phyloP scores from a whole-genome alignment of 2,888 invertebrate species.

The Plusia festucae region DNA sequence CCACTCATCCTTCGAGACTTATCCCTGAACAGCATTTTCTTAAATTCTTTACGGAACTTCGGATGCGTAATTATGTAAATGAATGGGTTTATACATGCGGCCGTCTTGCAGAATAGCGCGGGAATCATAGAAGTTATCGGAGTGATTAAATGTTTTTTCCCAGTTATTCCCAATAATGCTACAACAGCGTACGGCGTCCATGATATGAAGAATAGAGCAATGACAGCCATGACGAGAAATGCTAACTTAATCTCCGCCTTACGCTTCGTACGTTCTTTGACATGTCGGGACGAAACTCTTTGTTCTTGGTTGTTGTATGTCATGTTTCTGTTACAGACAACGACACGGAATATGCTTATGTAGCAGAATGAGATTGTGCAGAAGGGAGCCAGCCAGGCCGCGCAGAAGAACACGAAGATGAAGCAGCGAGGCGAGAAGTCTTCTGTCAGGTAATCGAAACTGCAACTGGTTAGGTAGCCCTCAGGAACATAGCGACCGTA shows the following conservation, averaged over 20 bases:
- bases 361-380: slow-evolving; percentile 93
- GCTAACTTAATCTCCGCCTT: slow-evolving; percentile 93
- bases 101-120: slow-evolving; percentile 94
- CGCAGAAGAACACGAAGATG: slow-evolving; percentile 93
- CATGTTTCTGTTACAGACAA: slow-evolving; percentile 87
- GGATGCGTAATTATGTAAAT: slow-evolving; percentile 95
- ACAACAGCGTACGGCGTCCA: slow-evolving; percentile 96
- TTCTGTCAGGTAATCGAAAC: slow-evolving; percentile 95
- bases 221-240: slow-evolving; percentile 91
- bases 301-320: slow-evolving; percentile 82
- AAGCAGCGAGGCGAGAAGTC: slow-evolving; percentile 90
- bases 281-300: slow-evolving; percentile 87
- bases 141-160: slow-evolving; percentile 90
- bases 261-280: slow-evolving; percentile 90
- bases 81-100: slow-evolving; percentile 95
- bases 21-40: slow-evolving; percentile 79
- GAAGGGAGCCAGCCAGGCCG: slow-evolving; percentile 93
- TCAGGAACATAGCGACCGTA: slow-evolving; percentile 94
- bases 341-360: slow-evolving; percentile 91
- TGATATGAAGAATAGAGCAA: slow-evolving; percentile 93
- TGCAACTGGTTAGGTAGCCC: slow-evolving; percentile 95
- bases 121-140: slow-evolving; percentile 93
- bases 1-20: slow-evolving; percentile 80
- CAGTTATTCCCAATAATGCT: slow-evolving; percentile 92
- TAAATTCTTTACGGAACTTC: slow-evolving; percentile 91